Percentiles rank a stretch among this genome's conserved stretches.
phyloP scores from a whole-genome alignment of 2,113 vertebrate species.

The Sigmodon hispidus region DNA sequence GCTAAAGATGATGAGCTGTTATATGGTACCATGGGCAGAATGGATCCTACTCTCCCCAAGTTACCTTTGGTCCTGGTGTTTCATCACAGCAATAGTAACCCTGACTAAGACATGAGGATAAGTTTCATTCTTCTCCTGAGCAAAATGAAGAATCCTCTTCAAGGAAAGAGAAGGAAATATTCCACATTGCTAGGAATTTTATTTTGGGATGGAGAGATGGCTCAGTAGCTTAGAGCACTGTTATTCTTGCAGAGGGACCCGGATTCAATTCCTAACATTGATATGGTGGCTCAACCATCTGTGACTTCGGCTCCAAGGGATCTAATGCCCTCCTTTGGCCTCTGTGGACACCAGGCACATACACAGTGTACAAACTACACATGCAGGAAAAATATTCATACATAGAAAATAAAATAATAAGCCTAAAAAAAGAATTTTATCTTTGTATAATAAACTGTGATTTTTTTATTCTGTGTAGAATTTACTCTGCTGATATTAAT shows the following conservation, averaged over 20 bases:
- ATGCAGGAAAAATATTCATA: not conserved
- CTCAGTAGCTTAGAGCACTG: not conserved
- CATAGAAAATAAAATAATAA: not conserved
- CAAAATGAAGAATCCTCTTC: not conserved
- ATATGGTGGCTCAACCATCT: not conserved
- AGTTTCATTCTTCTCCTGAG: not conserved
- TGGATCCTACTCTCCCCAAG: not conserved
- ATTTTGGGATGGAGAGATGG: not conserved
- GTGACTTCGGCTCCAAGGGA: not conserved
- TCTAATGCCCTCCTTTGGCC: not conserved
- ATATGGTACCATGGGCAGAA: not conserved
- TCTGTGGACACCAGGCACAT: not conserved
- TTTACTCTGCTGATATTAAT: conserved; percentile 28
- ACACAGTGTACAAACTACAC: not conserved
- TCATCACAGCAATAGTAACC: not conserved
- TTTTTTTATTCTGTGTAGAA: conserved; percentile 28
- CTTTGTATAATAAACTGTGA: conserved; percentile 25
- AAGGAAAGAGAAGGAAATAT: not conserved
- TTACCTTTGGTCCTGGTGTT: not conserved
- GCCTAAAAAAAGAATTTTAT: not conserved
- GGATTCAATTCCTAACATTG: not conserved
- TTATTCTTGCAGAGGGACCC: not conserved
- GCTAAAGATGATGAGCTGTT: not conserved
- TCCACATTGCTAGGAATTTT: not conserved
- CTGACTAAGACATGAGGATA: not conserved